phyloP scores from a whole-genome alignment of 2,113 vertebrate species.

The Cyprinodon brontotheroides region DNA sequence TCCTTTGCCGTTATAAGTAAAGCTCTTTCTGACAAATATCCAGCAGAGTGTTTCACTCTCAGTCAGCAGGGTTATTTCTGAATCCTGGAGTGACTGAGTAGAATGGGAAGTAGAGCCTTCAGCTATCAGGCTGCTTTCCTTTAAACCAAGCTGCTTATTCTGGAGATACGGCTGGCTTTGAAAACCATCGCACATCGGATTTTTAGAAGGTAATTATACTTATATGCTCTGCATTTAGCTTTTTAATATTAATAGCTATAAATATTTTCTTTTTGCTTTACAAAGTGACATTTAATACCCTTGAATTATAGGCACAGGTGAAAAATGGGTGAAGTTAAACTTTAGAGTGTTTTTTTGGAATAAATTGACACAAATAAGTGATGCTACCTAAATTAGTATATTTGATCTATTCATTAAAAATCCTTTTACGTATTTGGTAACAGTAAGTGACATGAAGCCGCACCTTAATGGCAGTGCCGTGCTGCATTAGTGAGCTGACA shows the following conservation, averaged over 20 bases:
- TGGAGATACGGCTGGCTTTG: too few species aligned
- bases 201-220: too few species aligned
- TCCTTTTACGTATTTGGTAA: background rate
- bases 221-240: too few species aligned
- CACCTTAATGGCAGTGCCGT: constrained; percentile 86
- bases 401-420: background rate
- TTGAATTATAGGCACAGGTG: background rate
- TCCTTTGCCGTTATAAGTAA: background rate
- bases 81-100: background rate
- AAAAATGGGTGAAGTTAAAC: background rate
- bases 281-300: background rate
- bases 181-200: too few species aligned
- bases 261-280: background rate
- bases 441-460: constrained; percentile 1
- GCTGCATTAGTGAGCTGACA: constrained; percentile 82
- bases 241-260: too few species aligned
- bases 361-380: background rate
- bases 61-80: background rate
- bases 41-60: background rate
- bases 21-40: background rate
- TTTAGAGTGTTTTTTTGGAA: too few species aligned
- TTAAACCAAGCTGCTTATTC: too few species aligned
- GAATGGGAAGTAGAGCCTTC: too few species aligned
- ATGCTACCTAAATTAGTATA: background rate
- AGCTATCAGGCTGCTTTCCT: too few species aligned